Evolutionary conservation across 2,797 vertebrate species (phyloP).

Genomic region (Zalophus californianus): DNA sequence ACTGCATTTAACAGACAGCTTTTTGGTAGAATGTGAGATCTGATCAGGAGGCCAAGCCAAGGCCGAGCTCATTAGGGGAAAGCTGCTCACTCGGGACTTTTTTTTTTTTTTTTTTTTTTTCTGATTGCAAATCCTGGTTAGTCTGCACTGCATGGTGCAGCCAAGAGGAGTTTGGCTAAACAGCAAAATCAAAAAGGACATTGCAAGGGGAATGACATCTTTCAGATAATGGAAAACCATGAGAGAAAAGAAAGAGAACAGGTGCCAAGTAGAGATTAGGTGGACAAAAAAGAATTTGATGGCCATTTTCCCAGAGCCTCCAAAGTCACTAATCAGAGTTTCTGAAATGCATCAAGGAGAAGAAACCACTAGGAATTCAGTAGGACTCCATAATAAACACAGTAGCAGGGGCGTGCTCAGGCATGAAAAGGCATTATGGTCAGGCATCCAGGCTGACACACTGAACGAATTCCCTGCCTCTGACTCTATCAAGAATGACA

Average conservation of each 20-base stretch:
- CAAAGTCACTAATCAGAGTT: constrained; percentile 2
- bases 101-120: constrained; percentile 5
- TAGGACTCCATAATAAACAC: not conserved
- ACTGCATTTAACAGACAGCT: not conserved
- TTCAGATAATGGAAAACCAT: not conserved
- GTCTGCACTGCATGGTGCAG: not conserved
- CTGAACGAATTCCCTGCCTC: not conserved
- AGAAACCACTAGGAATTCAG: not conserved
- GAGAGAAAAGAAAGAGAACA: constrained; percentile 37
- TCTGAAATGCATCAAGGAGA: not conserved
- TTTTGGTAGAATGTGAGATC: constrained; percentile 22
- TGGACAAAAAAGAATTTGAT: not conserved
- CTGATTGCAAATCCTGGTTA: not conserved
- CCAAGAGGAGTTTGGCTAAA: not conserved
- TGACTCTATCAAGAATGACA: not conserved
- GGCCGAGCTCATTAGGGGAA: not conserved
- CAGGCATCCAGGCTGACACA: not conserved
- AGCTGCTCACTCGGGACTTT: not conserved
- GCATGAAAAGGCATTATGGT: not conserved
- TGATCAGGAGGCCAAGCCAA: constrained; percentile 4
- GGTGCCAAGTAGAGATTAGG: constrained; percentile 6
- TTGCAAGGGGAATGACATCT: not conserved
- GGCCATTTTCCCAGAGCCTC: not conserved
- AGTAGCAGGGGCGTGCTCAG: not conserved
- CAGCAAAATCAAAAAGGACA: not conserved